Percentiles rank a stretch among this genome's conserved stretches.
Conservation (phyloP, 53 echinoderm and acorn worm genomes). For the Astropecten irregularis region DNA sequence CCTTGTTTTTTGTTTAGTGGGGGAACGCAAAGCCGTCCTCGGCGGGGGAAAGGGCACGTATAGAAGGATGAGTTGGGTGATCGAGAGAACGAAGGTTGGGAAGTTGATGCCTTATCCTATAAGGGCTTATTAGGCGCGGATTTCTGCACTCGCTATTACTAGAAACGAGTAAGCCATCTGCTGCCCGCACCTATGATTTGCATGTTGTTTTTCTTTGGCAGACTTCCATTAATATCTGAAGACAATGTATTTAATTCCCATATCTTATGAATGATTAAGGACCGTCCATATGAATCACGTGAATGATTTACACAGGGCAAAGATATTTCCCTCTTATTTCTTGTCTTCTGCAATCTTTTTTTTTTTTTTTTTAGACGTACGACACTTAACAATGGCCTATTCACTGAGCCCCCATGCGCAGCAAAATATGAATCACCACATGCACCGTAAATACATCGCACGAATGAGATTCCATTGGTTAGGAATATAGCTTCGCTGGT, state of each 20-base stretch:
- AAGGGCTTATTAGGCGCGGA: slow-evolving; percentile 1
- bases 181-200: too few species aligned
- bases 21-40: not conserved
- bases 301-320: not conserved
- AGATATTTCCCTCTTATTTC: too few species aligned
- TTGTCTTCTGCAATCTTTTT: too few species aligned
- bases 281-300: not conserved
- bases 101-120: not conserved
- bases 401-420: too few species aligned
- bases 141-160: slow-evolving; percentile 6
- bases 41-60: not conserved
- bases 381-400: too few species aligned
- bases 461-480: too few species aligned
- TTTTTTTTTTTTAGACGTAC: too few species aligned
- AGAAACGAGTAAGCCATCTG: slow-evolving; percentile 41
- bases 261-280: slow-evolving; percentile 31
- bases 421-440: too few species aligned
- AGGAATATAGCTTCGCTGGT: too few species aligned
- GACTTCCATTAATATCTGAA: slow-evolving; percentile 3
- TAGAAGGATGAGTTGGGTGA: not conserved
- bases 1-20: too few species aligned
- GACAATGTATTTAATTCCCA: not conserved
- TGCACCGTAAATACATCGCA: too few species aligned
- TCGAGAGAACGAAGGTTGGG: not conserved
- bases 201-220: too few species aligned